Evolutionary conservation across 2,888 invertebrate genomes (phyloP).

Genomic region (Drosophila peninsularis): DNA sequence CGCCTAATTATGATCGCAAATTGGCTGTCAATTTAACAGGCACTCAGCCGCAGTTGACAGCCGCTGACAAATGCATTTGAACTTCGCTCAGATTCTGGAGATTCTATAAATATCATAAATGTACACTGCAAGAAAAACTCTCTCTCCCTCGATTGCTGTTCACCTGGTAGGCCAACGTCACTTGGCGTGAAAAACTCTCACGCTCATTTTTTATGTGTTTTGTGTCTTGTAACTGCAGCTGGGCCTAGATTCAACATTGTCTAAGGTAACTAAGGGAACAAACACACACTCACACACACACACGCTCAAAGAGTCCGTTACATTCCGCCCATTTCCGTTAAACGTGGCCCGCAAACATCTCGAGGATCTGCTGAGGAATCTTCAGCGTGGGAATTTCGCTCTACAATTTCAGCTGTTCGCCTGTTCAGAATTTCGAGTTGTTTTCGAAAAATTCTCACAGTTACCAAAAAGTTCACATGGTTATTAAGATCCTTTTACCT

Average conservation of each 20-base stretch:
- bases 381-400: slow-evolving; percentile 38
- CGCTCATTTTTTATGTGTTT: slow-evolving; percentile 47
- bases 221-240: slow-evolving; percentile 52
- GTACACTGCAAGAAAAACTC: not conserved
- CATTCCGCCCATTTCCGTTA: slow-evolving; percentile 46
- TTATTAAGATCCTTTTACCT: slow-evolving; percentile 37
- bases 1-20: slow-evolving; percentile 64
- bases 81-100: not conserved
- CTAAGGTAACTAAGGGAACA: not conserved
- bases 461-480: slow-evolving; percentile 40
- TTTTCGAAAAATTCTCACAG: slow-evolving; percentile 60
- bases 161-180: slow-evolving; percentile 46
- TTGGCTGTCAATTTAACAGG: slow-evolving; percentile 66
- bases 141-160: slow-evolving; percentile 32
- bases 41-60: slow-evolving; percentile 40
- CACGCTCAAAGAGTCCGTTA: not conserved
- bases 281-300: not conserved
- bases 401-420: slow-evolving; percentile 51
- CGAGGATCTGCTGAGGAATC: slow-evolving; percentile 18
- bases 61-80: not conserved
- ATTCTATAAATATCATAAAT: not conserved
- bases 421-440: slow-evolving; percentile 48
- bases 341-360: slow-evolving; percentile 24
- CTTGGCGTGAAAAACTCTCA: slow-evolving; percentile 64
- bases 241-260: slow-evolving; percentile 20